phyloP scores from a whole-genome alignment of 2,797 vertebrate species.

The Aphelocoma californica region DNA sequence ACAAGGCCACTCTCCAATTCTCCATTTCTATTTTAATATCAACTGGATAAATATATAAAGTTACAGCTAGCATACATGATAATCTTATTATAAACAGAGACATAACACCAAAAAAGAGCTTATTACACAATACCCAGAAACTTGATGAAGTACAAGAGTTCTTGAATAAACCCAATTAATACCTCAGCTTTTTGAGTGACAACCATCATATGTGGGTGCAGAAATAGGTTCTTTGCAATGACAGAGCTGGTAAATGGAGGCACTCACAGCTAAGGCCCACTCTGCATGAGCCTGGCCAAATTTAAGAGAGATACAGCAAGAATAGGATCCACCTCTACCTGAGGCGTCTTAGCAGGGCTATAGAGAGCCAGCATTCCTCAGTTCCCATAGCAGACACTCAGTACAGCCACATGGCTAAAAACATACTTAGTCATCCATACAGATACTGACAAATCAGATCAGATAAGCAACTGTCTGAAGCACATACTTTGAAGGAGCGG shows the following conservation, averaged over 20 bases:
- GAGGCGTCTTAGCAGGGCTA: not conserved
- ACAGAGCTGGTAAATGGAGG: not conserved
- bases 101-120: not conserved
- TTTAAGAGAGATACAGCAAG: not conserved
- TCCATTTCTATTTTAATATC: not conserved
- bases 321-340: not conserved
- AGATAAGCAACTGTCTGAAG: not conserved
- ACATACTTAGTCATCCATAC: not conserved
- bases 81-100: not conserved
- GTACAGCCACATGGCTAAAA: not conserved
- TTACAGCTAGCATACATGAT: not conserved
- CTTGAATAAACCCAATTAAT: not conserved
- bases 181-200: not conserved
- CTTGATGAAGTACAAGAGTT: not conserved
- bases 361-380: not conserved
- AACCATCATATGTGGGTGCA: not conserved
- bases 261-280: not conserved
- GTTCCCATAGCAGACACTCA: not conserved
- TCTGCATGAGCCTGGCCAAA: not conserved
- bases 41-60: not conserved
- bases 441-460: not conserved
- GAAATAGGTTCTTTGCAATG: not conserved
- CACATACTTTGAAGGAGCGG: accelerated
- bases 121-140: not conserved
- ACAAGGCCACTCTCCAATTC: not conserved